phyloP scores from a whole-genome alignment of 2,888 invertebrate species.

The Amphipoea lucens region DNA sequence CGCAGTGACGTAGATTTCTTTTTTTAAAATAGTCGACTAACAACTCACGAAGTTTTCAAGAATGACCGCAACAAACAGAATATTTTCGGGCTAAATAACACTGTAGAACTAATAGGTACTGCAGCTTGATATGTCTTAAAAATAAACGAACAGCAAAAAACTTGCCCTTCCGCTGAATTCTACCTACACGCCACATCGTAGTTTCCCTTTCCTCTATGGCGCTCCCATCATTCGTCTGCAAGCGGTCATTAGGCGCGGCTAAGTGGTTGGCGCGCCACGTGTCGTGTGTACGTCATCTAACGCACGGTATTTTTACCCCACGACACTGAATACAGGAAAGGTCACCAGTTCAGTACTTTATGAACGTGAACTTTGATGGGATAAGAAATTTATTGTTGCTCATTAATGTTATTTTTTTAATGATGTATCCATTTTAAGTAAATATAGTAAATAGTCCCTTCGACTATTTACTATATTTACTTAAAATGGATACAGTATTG shows the following conservation, averaged over 20 bases:
- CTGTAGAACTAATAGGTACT: not conserved
- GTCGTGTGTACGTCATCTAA: conserved; percentile 37
- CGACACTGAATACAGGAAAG: conserved; percentile 25
- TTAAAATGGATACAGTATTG: not conserved
- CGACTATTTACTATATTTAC: not conserved
- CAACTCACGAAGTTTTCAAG: no score
- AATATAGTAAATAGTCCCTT: no score
- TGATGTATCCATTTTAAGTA: no score
- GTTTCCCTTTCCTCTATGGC: conserved; percentile 46
- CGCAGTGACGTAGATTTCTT: no score
- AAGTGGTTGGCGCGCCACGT: conserved; percentile 63
- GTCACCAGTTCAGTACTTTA: conserved; percentile 21
- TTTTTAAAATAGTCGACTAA: not conserved
- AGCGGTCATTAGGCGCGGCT: conserved; percentile 63
- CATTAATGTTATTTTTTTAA: not conserved
- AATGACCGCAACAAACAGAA: no score
- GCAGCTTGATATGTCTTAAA: not conserved
- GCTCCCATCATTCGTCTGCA: conserved; percentile 60
- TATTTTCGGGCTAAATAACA: not conserved
- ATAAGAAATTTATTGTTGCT: not conserved
- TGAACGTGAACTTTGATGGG: not conserved
- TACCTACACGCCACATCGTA: conserved; percentile 4
- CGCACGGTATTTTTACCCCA: conserved; percentile 51
- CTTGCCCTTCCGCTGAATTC: not conserved
- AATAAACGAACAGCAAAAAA: not conserved